Base-by-base conservation (phyloP, 2,113 vertebrate genomes). In the Ameiurus melas region DNA sequence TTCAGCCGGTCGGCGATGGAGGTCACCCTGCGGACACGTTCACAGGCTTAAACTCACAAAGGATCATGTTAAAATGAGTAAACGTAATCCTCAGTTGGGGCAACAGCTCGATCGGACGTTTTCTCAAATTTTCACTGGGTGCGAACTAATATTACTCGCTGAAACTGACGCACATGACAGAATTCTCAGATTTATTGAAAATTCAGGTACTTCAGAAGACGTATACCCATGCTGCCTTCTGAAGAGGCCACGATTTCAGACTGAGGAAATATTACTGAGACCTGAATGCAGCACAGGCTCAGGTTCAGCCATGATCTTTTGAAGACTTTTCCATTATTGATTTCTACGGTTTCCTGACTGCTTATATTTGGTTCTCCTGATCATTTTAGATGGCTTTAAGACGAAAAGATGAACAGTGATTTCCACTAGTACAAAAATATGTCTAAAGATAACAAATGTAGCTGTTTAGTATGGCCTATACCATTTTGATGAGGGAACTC, bases 1-100 rank as follows among this genome's bases (percentile, higher is more conserved):
- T 99, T 99, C 92, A 99, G 89, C 25, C 98, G 94, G 91, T 99
- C 98, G n/a, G 98, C 98, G 82, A 99, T 99, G 83, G 98, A 99
- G 47, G 98, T 99, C 90, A 99, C 98, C 93, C 98, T 99, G 95
- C 84, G 62, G 2, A 70, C 25, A 85, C 10, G 47, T 16, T 12
- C 7, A 27, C 80, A 83, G 20, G 57, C 22, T 83, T 27, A 62
- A 13, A 83, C 19, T 58, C 58, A 58, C 53, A 83, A 60, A 51
- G 14, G 2, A n/a, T 55, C 77, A 30, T 1, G 53, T 57, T 51
- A 20, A 51, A 20, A 33, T 33, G 16, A 33, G 16, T 0, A 53
- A n/a, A 79, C n/a, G 25, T 9, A 1, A 80, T 78, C 20, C 5
- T 47, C 71, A 75, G 27, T 12, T 39, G 71, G 70, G 16, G 25